Base-by-base conservation (phyloP, 2,888 invertebrate genomes). In the Xylophagus ater region DNA sequence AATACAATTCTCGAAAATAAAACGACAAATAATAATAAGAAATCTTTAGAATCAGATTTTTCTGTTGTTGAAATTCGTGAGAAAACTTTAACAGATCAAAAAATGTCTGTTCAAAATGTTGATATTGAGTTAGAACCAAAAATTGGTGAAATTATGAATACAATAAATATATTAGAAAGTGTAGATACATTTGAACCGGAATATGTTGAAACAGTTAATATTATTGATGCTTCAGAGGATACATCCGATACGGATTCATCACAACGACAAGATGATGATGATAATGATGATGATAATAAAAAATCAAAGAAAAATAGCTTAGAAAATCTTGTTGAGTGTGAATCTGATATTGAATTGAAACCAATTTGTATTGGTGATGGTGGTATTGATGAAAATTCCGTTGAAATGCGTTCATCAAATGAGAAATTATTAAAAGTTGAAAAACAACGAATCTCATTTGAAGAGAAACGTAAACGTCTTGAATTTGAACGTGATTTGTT, bases 21-120 rank as follows among this genome's bases (percentile, higher is more conserved):
- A 19, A 28, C 32, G 21, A 32, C 33, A 13, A 21, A 25, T 17
- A 26, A 25, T 13, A 56, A 53, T 18, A 43, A 43, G 4, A 55
- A 55, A 42, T 54, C 60, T 14, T 53, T 52, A 3, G 51, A 56
- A 23, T 47, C 51, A 23, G 9, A 68, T 5, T 71, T 72, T 36
- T 74, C 72, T 48, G 68, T 80, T 47, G 82, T 82, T 10, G 81
- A 75, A 52, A 72, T 83, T 2, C 75, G 70, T 46, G 79, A 75
- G 53, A 74, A 70, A 53, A 81, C 82, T 58, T 76, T 83, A 34
- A 62, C 75, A 2, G 76, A 78, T 54, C 73, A 76, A 12, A 70
- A 73, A 42, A 75, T 80, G 47, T 66, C 69, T 4, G 66, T 41
- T 10, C 41, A 40, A 30, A 44, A 39, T 36, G 30, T 32, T 24